A percentile compares a stretch with the other conserved stretches of the same genome.
Evolutionary conservation across 2,888 invertebrate species (phyloP).

Genomic region (Perizoma affinitatum): DNA sequence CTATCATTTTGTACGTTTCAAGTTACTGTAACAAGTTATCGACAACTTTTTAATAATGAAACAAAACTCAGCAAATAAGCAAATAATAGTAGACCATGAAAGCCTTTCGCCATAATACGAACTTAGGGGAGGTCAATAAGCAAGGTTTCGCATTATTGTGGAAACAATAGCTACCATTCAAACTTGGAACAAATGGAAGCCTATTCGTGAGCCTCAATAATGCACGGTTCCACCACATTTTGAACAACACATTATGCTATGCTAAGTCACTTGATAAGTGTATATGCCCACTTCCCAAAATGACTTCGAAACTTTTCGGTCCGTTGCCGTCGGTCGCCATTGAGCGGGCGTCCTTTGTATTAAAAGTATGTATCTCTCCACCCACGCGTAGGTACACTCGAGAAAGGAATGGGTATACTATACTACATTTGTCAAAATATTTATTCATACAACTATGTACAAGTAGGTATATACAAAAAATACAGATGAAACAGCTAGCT

Average conservation of each 20-base stretch:
- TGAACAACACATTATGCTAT: slow-evolving; percentile 21
- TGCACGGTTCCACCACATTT: slow-evolving; percentile 19
- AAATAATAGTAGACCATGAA: slow-evolving; percentile 12
- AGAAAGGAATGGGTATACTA: too few relatives aligned
- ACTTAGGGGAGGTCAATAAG: slow-evolving; percentile 18
- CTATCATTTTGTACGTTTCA: background rate
- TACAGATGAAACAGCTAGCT: too few relatives aligned
- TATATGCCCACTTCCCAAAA: slow-evolving; percentile 27
- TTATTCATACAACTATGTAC: too few relatives aligned
- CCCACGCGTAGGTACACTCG: too few relatives aligned
- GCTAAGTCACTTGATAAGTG: slow-evolving; percentile 16
- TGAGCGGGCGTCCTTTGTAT: too few relatives aligned
- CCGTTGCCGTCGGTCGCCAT: background rate
- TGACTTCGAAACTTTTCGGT: slow-evolving; percentile 31
- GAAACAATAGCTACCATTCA: slow-evolving; percentile 35
- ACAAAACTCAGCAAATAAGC: slow-evolving; percentile 18
- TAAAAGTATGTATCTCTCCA: too few relatives aligned
- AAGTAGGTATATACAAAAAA: too few relatives aligned
- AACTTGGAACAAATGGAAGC: slow-evolving; percentile 36
- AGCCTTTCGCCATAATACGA: slow-evolving; percentile 11
- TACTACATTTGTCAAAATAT: too few relatives aligned
- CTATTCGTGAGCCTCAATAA: slow-evolving; percentile 35
- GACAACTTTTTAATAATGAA: slow-evolving; percentile 13
- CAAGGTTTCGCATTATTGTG: slow-evolving; percentile 32
- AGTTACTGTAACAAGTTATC: slow-evolving; percentile 1